Conservation (phyloP, 2,113 vertebrate species). For the Egretta garzetta region DNA sequence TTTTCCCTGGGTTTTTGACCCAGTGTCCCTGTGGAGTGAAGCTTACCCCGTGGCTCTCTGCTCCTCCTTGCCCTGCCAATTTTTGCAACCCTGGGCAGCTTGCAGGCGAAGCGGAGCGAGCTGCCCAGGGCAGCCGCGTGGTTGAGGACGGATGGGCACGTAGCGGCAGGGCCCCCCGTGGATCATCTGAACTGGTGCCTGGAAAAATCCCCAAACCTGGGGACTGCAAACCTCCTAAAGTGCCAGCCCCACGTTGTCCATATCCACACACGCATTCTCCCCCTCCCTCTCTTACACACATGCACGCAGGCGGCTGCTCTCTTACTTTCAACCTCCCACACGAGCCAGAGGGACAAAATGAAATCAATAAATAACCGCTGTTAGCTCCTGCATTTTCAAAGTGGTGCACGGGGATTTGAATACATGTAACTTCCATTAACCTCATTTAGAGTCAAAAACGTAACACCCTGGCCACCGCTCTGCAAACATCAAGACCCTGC, state of each 20-base stretch:
- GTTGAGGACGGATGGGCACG: not conserved
- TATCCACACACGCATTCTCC: not conserved
- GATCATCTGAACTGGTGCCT: not conserved
- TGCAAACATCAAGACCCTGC: not conserved
- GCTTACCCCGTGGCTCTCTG: not conserved
- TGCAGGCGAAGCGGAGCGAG: not conserved
- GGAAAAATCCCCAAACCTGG: not conserved
- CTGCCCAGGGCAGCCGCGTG: not conserved
- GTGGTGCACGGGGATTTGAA: not conserved
- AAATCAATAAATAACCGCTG: slow-evolving; percentile 48
- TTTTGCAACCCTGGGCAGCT: not conserved
- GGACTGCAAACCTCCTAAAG: not conserved
- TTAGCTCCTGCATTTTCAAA: slow-evolving; percentile 50
- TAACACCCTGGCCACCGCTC: not conserved
- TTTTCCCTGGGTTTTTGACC: not conserved
- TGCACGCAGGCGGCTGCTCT: not conserved
- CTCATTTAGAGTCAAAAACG: not conserved
- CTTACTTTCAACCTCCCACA: slow-evolving; percentile 7
- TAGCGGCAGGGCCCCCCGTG: not conserved
- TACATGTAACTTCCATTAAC: slow-evolving; percentile 49
- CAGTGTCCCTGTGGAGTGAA: not conserved
- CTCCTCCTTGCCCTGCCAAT: not conserved
- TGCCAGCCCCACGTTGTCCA: not conserved
- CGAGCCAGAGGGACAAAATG: not conserved
- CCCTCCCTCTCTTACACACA: not conserved